Base-by-base conservation (phyloP, 1,140 invertebrate species). In the Monomorium pharaonis region DNA sequence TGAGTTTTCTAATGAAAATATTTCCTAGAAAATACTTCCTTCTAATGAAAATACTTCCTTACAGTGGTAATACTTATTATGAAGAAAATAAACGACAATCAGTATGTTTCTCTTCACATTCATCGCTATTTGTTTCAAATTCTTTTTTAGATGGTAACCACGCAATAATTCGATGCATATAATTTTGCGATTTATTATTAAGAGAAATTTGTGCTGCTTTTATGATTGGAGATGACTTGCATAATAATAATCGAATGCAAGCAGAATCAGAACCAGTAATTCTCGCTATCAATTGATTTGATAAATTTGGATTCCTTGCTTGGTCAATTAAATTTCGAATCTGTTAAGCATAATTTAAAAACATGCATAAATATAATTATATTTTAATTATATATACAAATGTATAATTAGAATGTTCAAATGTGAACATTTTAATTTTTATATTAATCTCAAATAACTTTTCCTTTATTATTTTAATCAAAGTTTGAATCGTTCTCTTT, bases 181-280 rank as follows among this genome's bases (percentile, higher is more conserved):
- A 89, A 75, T 33, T 74, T 49, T 42, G 88, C 88, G 81, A 85
- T 47, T 92, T 91, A 67, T 93, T 93, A 84, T 91, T 89, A 7
- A 97, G 92, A 2, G 96, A 96, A 44, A 95, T 95, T 92, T 98
- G 97, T 95, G 97, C 97, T 72, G 96, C 96, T 93, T 95, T 96
- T 85, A 98, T 96, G 54, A 98, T 96, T 2, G 97, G 97, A 1
- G 96, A 96, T 60, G 96, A 96, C 94, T 98, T 98, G 92, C 98
- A 98, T 76, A 98, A 93, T 14, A 98, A 92, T 18, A 98, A 94
- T 92, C 97, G 96, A 2, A 98, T 94, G 89, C 98, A 98, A 54
- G 96, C 95, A 0, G 96, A 96, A 86, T 96, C 96, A 74, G 96
- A 96, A 10, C 94, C 95, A 24, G 96, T 92, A 1, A 97, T 94